Percentiles rank a stretch among this genome's conserved stretches.
phyloP scores from a whole-genome alignment of 2,797 vertebrate species.

The Phoebastria nigripes region DNA sequence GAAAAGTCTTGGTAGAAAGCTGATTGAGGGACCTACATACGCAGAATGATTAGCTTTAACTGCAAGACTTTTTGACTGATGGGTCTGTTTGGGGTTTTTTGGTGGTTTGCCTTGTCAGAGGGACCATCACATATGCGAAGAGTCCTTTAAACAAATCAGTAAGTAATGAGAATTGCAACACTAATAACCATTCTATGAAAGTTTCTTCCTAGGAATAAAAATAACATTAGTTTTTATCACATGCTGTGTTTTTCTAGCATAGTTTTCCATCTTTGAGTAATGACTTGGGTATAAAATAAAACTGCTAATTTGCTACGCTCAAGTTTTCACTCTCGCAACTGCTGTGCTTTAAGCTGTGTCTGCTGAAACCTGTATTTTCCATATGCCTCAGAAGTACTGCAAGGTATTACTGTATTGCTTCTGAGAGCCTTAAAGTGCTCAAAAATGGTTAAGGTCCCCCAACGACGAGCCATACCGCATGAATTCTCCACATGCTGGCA shows the following conservation, averaged over 20 bases:
- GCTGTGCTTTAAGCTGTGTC: background rate
- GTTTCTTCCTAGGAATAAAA: background rate
- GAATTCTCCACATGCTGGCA: background rate
- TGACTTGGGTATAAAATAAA: slow-evolving; percentile 27
- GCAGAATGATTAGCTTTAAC: background rate
- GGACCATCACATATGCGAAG: background rate
- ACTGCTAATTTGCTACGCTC: background rate
- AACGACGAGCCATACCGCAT: background rate
- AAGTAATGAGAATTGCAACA: background rate
- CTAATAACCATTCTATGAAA: background rate
- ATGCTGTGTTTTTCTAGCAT: background rate
- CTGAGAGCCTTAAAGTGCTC: background rate
- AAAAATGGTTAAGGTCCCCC: background rate
- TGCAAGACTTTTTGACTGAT: background rate
- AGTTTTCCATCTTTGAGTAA: slow-evolving; percentile 32
- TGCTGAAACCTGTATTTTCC: background rate
- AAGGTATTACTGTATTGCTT: background rate
- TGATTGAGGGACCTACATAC: background rate
- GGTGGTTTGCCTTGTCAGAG: background rate
- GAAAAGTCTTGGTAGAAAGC: background rate
- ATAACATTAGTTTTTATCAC: background rate
- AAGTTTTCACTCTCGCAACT: background rate
- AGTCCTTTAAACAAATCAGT: background rate
- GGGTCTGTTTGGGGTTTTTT: background rate
- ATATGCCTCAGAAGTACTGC: background rate